phyloP scores from a whole-genome alignment of 2,888 invertebrate species.

The Drosophila neutralis region DNA sequence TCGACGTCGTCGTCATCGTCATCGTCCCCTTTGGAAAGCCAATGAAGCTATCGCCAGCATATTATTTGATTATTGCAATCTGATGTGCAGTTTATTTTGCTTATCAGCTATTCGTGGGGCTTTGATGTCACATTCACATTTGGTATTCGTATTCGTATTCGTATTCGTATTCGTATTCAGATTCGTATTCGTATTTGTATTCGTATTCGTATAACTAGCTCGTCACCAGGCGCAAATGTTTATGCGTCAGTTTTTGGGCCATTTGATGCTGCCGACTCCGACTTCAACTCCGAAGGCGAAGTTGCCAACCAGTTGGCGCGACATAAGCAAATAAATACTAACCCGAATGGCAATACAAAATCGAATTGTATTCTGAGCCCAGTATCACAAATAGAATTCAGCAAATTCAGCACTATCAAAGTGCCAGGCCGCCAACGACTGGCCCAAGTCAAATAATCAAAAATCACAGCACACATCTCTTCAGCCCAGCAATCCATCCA shows the following conservation, averaged over 20 bases:
- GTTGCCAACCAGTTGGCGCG: conserved; percentile 69
- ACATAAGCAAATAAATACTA: conserved; percentile 74
- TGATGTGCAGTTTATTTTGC: conserved; percentile 64
- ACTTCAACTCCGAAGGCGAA: conserved; percentile 17
- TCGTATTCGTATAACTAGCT: conserved; percentile 18
- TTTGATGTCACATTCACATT: conserved; percentile 69
- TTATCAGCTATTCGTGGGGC: conserved; percentile 49
- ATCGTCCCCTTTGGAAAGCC: conserved; percentile 3
- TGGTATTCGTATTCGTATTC: conserved; percentile 13
- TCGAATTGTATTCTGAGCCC: conserved; percentile 10
- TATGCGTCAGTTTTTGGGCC: conserved; percentile 64
- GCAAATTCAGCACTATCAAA: conserved; percentile 74
- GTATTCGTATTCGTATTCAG: conserved; percentile 25
- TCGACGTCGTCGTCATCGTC: not conserved
- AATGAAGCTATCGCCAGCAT: conserved; percentile 48
- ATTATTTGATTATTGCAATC: conserved; percentile 51
- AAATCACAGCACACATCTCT: conserved; percentile 11
- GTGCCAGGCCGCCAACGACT: conserved; percentile 58
- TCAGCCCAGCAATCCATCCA: not conserved
- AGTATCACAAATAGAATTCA: conserved; percentile 25
- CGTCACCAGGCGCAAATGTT: conserved; percentile 51
- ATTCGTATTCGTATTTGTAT: conserved; percentile 17
- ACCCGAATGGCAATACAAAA: conserved; percentile 30
- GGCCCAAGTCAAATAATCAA: conserved; percentile 69
- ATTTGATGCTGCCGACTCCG: conserved; percentile 70